Evolutionary conservation across 2,113 vertebrate genomes (phyloP).

Genomic region (Bos indicus): DNA sequence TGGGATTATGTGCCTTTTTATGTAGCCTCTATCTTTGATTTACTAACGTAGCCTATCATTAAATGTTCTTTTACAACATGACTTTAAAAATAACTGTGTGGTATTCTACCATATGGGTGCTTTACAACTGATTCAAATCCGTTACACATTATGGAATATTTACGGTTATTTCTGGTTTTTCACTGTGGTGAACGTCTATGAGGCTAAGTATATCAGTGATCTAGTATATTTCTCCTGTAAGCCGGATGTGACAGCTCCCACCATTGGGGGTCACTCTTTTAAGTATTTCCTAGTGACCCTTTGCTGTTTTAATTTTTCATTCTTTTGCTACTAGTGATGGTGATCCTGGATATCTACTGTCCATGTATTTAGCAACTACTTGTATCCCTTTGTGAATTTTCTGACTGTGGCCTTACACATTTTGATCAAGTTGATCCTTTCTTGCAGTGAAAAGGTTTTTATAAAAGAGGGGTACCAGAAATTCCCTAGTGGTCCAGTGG

Average conservation of each 20-base stretch:
- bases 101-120: neutral
- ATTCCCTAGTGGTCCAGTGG: neutral
- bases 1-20: neutral
- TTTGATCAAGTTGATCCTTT: neutral
- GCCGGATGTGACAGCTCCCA: neutral
- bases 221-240: neutral
- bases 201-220: neutral
- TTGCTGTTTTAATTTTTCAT: neutral
- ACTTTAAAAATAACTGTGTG: slow-evolving; percentile 20
- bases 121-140: neutral
- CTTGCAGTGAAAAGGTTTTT: neutral
- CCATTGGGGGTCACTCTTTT: neutral
- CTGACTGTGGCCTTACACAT: neutral
- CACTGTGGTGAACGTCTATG: neutral
- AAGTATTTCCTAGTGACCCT: neutral
- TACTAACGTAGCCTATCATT: neutral
- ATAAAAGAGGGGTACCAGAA: neutral
- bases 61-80: neutral
- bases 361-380: neutral
- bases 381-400: neutral
- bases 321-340: neutral
- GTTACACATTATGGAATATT: neutral
- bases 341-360: neutral
- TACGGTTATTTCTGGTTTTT: neutral
- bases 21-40: neutral